Conservation (phyloP, 2,888 invertebrate species). For the Yponomeuta malinellus region DNA sequence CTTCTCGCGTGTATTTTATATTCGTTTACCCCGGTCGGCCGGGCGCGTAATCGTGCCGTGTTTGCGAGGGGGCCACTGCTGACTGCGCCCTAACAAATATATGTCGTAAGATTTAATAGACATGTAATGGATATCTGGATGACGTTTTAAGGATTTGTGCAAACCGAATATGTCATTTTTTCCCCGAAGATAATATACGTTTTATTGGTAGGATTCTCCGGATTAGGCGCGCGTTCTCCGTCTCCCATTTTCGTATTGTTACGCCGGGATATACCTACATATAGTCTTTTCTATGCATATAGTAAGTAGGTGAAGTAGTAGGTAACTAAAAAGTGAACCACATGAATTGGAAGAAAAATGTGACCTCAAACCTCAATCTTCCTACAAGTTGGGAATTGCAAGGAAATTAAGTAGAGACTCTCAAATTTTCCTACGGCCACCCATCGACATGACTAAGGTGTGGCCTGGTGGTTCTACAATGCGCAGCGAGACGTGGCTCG, state of each 20-base stretch:
- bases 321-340: no score
- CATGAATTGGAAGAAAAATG: no score
- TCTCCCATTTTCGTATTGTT: conserved; percentile 3
- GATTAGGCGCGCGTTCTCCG: conserved; percentile 39
- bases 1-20: conserved; percentile 75
- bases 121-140: conserved; percentile 77
- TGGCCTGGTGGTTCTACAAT: background rate
- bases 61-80: conserved; percentile 71
- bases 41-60: conserved; percentile 71
- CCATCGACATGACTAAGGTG: background rate
- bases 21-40: conserved; percentile 73
- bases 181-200: conserved; percentile 62
- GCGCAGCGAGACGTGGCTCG: background rate
- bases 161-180: conserved; percentile 75
- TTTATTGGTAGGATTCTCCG: conserved; percentile 69
- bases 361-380: no score
- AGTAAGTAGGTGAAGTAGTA: no score
- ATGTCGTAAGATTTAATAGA: conserved; percentile 77
- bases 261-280: background rate
- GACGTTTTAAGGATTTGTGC: conserved; percentile 76
- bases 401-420: background rate
- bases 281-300: background rate
- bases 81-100: conserved; percentile 71
- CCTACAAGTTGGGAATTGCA: background rate
- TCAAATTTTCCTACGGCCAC: background rate